A percentile compares a stretch with the other conserved stretches of the same genome.
These are phyloP conservation scores for Mycetomoellerius zeteki DNA, from an alignment of 1,140 invertebrate species.

Conservation along the genomic window DNA sequence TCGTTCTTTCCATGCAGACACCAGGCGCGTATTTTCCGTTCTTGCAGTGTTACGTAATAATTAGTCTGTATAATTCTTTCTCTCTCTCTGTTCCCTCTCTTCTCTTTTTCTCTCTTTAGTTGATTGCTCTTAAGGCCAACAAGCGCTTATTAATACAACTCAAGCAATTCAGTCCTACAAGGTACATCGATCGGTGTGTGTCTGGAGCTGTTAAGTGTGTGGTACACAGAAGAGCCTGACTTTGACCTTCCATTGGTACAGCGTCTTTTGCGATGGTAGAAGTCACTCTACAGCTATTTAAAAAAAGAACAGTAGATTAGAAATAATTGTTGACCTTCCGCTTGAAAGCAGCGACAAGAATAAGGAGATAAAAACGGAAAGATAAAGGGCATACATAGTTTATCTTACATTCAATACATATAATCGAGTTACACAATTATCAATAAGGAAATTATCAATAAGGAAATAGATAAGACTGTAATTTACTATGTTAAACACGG, in stretches of 20 bases:
- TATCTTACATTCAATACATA: too few species aligned
- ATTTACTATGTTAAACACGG: not conserved
- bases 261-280: not conserved
- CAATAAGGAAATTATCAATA: too few species aligned
- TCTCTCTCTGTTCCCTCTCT: not conserved
- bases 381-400: too few species aligned
- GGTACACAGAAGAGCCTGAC: not conserved
- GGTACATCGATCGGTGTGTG: not conserved
- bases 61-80: slow-evolving; percentile 12
- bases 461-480: not conserved
- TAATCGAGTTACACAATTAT: too few species aligned
- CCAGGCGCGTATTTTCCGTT: not conserved
- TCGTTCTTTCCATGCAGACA: too few species aligned
- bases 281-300: not conserved
- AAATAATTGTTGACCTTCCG: not conserved
- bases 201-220: not conserved
- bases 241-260: slow-evolving; percentile 47
- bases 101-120: not conserved
- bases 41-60: slow-evolving; percentile 10
- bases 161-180: slow-evolving; percentile 28
- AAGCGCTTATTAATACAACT: slow-evolving; percentile 45
- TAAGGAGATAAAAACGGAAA: too few species aligned
- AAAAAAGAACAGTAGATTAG: not conserved
- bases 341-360: too few species aligned
- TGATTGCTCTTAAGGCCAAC: slow-evolving; percentile 8